Evolutionary conservation across 2,888 invertebrate species (phyloP), one percentile per base, ranked within the genome.

Genomic region (Linyphia triangularis): DNA sequence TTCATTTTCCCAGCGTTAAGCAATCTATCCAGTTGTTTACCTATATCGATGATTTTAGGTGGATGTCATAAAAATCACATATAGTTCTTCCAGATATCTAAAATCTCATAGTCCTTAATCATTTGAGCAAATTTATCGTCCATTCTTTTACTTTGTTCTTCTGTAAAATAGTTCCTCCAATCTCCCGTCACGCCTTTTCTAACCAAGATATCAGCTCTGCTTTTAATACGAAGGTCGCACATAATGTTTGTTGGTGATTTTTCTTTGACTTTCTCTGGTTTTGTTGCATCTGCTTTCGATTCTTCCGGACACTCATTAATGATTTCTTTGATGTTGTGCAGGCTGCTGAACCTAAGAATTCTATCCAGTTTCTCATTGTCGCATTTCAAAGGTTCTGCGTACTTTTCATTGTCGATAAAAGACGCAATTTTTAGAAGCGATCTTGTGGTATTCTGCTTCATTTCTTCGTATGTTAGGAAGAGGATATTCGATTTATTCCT

Each of bases 391-490:
- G 67, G 67, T 30, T 67, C 79, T 19, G 70, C 77, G 22, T 78
- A 88, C 43, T 43, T 67, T 43, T 72, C 37, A 4, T 79, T 65
- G 16, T 89, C 90, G 9, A 91, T 63, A 82, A 91, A 91, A 0
- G 81, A 43, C 0, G 90, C 91, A 16, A 91, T 90, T 65, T 90
- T 90, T 16, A 84, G 28, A 51, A 91, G 88, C 1, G 81, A 63
- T 2, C 81, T 81, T 30, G 77, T 28, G 5, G 90, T 85, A 37
- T 91, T 85, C 4, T 81, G 79, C 85, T 93, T 92, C 92, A 93
- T 91, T 72, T 93, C 92, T 86, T 93, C 93, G 89, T 92, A 93
- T 69, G 91, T 92, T 28, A 93, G 75, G 72, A 93, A 91, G 3
- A 92, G 90, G 0, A 93, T 91, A 79, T 93, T 92, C 0, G 91